Evolutionary conservation across 2,888 invertebrate genomes (phyloP).

Genomic region (Leptinotarsa rubiginosa): DNA sequence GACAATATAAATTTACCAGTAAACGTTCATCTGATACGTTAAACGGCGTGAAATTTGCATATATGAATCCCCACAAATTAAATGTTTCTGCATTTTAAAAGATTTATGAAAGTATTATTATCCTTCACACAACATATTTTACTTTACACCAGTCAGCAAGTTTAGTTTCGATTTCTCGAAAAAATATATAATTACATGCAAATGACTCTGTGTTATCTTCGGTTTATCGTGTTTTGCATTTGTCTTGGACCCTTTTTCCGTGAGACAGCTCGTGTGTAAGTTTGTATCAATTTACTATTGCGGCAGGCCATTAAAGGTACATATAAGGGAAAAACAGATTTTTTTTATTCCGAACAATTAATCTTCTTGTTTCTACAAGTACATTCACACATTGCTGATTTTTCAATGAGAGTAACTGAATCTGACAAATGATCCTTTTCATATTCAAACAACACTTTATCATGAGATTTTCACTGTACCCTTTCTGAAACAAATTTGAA

Average conservation of each 20-base stretch:
- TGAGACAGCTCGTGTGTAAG: constrained; percentile 7
- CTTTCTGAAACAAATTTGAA: too few relatives aligned
- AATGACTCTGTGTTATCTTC: constrained; percentile 28
- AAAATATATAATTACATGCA: constrained; percentile 43
- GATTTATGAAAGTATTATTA: constrained; percentile 48
- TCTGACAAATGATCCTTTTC: too few relatives aligned
- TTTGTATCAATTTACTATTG: constrained; percentile 7
- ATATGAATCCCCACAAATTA: constrained; percentile 40
- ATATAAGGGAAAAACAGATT: constrained; percentile 1
- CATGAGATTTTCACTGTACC: too few relatives aligned
- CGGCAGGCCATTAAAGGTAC: neutral
- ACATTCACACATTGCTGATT: too few relatives aligned
- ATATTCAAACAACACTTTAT: too few relatives aligned
- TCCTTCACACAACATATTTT: constrained; percentile 44
- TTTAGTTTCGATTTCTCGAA: constrained; percentile 35
- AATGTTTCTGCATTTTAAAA: constrained; percentile 41
- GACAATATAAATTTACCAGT: constrained; percentile 42
- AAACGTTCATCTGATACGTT: constrained; percentile 46
- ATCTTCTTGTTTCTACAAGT: neutral
- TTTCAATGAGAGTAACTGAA: too few relatives aligned
- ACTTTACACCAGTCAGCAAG: constrained; percentile 40
- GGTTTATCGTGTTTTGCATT: constrained; percentile 28
- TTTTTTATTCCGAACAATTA: neutral
- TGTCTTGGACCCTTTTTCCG: constrained; percentile 5
- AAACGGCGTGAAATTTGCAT: constrained; percentile 47